These are phyloP conservation scores for Atta colombica DNA, from an alignment of 1,140 invertebrate species.

Conservation along the genomic window DNA sequence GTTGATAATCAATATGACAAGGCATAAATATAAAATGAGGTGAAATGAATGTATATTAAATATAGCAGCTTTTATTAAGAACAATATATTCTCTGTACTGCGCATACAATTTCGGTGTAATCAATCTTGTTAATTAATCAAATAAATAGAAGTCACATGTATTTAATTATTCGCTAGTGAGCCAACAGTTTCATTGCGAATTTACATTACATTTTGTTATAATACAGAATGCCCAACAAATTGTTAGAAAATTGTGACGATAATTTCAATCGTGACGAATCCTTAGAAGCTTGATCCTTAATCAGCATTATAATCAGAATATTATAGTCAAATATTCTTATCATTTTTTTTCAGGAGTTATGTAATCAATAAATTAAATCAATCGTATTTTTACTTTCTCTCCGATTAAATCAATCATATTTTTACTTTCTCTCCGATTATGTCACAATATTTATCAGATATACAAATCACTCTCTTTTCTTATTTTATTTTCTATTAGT, in stretches of 20 bases:
- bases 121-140: slow-evolving; percentile 72
- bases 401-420: neutral
- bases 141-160: slow-evolving; percentile 75
- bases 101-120: slow-evolving; percentile 35
- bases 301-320: neutral
- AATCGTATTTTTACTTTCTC: neutral
- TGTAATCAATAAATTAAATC: neutral
- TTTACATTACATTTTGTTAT: neutral
- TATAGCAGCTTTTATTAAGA: slow-evolving; percentile 75
- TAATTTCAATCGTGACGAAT: neutral
- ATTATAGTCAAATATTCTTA: slow-evolving; percentile 7
- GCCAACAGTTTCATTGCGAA: slow-evolving; percentile 48
- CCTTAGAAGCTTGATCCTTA: neutral
- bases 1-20: neutral
- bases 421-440: neutral
- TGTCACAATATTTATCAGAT: neutral
- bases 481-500: slow-evolving; percentile 20
- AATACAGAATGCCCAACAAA: neutral
- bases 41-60: slow-evolving; percentile 60
- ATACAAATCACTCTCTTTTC: neutral
- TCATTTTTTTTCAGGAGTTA: neutral
- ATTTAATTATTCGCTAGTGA: slow-evolving; percentile 69
- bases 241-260: neutral
- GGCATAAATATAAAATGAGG: neutral
- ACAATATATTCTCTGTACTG: slow-evolving; percentile 58